Percentiles rank a stretch among this genome's conserved stretches.
Conservation (phyloP, 2,888 invertebrate species). For the Protophormia terraenovae region DNA sequence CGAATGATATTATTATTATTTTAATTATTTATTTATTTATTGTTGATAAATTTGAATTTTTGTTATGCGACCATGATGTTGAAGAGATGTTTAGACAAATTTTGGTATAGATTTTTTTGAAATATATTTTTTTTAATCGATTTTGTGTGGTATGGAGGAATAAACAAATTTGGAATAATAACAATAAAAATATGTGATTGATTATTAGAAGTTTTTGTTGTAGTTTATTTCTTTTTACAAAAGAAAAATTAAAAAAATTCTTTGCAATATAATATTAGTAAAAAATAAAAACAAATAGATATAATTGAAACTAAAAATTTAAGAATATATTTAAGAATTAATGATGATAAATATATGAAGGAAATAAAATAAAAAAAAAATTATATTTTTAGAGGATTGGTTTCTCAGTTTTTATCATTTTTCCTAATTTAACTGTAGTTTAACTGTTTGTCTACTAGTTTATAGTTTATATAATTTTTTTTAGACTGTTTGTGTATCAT, state of each 20-base stretch:
- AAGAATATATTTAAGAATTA: constrained; percentile 9
- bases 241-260: constrained; percentile 24
- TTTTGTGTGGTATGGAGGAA: constrained; percentile 65
- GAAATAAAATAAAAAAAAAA: background rate
- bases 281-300: constrained; percentile 11
- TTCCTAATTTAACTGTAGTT: background rate
- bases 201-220: constrained; percentile 62
- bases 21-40: constrained; percentile 14
- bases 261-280: constrained; percentile 28
- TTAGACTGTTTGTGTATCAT: too few relatives aligned
- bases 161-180: constrained; percentile 69
- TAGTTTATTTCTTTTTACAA: constrained; percentile 34
- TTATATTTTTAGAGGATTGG: background rate
- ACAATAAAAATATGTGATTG: constrained; percentile 70
- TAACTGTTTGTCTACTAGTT: too few relatives aligned
- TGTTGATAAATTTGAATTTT: constrained; percentile 27
- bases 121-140: constrained; percentile 33
- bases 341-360: background rate
- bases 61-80: constrained; percentile 63
- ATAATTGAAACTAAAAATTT: constrained; percentile 22
- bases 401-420: too few relatives aligned
- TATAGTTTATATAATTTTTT: too few relatives aligned
- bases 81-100: constrained; percentile 50
- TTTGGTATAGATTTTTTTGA: constrained; percentile 25
- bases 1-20: constrained; percentile 40